phyloP scores from a whole-genome alignment of 2,113 vertebrate genomes.

The Rhegmatorhina hoffmannsi region DNA sequence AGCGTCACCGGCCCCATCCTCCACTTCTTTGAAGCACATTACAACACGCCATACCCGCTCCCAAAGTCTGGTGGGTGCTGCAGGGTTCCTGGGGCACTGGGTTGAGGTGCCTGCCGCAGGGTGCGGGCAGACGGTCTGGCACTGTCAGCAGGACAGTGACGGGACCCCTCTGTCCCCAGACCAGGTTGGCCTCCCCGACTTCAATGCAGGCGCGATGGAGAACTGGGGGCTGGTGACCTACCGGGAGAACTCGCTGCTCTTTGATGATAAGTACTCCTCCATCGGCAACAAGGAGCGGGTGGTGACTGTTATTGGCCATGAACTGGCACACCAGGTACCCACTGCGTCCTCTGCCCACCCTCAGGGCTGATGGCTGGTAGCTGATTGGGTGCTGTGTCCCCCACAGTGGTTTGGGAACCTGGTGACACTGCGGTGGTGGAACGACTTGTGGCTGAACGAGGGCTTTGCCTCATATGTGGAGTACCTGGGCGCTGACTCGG shows the following conservation, averaged over 20 bases:
- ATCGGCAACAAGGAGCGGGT: constrained; percentile 88
- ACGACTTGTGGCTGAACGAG: constrained; percentile 92
- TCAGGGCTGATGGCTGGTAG: fast-evolving
- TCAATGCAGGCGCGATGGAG: constrained; percentile 93
- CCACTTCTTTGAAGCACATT: constrained; percentile 77
- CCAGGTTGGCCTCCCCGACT: constrained; percentile 92
- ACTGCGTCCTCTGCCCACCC: fast-evolving
- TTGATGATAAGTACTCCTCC: constrained; percentile 74
- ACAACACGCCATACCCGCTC: constrained; percentile 81
- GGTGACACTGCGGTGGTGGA: constrained; percentile 91
- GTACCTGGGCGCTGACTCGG: constrained; percentile 79
- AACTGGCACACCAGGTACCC: constrained; percentile 92
- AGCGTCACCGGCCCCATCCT: constrained; percentile 80
- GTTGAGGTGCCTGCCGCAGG: fast-evolving
- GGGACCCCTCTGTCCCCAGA: constrained; percentile 68
- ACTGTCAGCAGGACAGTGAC: fast-evolving
- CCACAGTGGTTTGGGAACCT: constrained; percentile 93
- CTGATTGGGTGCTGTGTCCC: background rate
- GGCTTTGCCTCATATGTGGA: constrained; percentile 91
- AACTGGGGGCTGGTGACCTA: constrained; percentile 98
- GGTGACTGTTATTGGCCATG: constrained; percentile 83
- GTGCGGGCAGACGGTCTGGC: no score
- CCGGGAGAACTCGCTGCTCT: constrained; percentile 88
- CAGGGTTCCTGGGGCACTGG: fast-evolving
- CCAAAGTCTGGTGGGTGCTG: constrained; percentile 81